phyloP scores from a whole-genome alignment of 2,888 invertebrate species.

The Tetragonula carbonaria region DNA sequence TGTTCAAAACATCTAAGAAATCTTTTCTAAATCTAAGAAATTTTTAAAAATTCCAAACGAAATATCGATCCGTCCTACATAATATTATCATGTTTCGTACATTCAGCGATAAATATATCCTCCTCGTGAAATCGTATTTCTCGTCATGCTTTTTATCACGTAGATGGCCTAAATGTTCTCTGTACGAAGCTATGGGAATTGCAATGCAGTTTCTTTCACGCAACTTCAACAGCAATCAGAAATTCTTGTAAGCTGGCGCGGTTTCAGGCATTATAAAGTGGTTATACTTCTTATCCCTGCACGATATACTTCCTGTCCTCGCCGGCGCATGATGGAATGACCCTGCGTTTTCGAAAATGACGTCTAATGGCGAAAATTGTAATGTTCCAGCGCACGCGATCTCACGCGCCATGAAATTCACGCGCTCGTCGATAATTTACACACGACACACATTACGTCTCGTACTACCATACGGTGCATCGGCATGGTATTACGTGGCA shows the following conservation, averaged over 20 bases:
- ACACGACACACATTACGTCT: slow-evolving; percentile 29
- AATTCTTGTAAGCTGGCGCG: background rate
- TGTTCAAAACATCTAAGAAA: too few species aligned
- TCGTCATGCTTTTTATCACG: background rate
- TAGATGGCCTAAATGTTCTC: too few species aligned
- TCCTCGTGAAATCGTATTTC: too few species aligned
- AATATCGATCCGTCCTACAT: too few species aligned
- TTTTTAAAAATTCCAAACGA: too few species aligned
- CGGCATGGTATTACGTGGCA: slow-evolving; percentile 8
- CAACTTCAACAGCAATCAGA: background rate
- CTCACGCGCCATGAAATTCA: slow-evolving; percentile 43
- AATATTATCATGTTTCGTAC: background rate
- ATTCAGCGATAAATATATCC: background rate
- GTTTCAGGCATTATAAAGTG: background rate
- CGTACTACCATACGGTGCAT: slow-evolving; percentile 32
- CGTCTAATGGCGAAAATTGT: slow-evolving; percentile 48
- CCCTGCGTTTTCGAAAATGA: slow-evolving; percentile 34
- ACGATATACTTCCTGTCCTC: slow-evolving; percentile 10
- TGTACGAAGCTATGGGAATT: background rate
- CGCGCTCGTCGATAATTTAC: slow-evolving; percentile 38
- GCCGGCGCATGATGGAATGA: background rate
- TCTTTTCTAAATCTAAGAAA: too few species aligned
- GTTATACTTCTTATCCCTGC: slow-evolving; percentile 1
- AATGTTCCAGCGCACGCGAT: slow-evolving; percentile 37
- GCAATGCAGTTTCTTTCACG: background rate